Evolutionary conservation across 2,888 invertebrate species (phyloP).

Genomic region (Teleiodes luculella): DNA sequence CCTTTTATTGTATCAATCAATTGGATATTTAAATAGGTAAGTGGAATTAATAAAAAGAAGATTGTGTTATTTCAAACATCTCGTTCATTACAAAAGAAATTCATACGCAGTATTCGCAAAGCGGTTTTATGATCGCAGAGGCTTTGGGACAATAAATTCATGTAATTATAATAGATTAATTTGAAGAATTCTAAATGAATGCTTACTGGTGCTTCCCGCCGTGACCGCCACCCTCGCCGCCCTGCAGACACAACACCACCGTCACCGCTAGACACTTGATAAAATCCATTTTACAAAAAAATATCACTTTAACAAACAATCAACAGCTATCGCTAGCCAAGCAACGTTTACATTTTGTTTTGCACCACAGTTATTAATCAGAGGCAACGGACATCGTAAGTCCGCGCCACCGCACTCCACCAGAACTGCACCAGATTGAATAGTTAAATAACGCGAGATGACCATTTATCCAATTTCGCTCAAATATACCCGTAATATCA

Average conservation of each 20-base stretch:
- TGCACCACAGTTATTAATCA: slow-evolving; percentile 50
- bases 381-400: slow-evolving; percentile 42
- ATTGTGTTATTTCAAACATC: too few relatives aligned
- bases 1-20: too few relatives aligned
- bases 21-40: too few relatives aligned
- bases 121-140: slow-evolving; percentile 5
- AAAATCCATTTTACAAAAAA: slow-evolving; percentile 47
- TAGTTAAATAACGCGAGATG: slow-evolving; percentile 65
- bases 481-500: slow-evolving; percentile 74
- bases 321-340: slow-evolving; percentile 41
- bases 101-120: slow-evolving; percentile 21
- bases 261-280: slow-evolving; percentile 53
- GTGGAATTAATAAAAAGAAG: too few relatives aligned
- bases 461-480: slow-evolving; percentile 78
- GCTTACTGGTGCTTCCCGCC: slow-evolving; percentile 69
- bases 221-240: slow-evolving; percentile 62
- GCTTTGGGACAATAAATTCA: background rate
- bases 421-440: slow-evolving; percentile 58
- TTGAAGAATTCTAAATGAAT: too few relatives aligned
- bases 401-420: slow-evolving; percentile 45
- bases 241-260: slow-evolving; percentile 48
- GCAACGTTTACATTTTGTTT: slow-evolving; percentile 60
- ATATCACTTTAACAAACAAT: slow-evolving; percentile 30
- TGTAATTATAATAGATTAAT: too few relatives aligned
- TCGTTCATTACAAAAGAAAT: background rate